These are phyloP conservation scores for Merops nubicus DNA, from an alignment of 2,113 vertebrate genomes.

Conservation along the genomic window DNA sequence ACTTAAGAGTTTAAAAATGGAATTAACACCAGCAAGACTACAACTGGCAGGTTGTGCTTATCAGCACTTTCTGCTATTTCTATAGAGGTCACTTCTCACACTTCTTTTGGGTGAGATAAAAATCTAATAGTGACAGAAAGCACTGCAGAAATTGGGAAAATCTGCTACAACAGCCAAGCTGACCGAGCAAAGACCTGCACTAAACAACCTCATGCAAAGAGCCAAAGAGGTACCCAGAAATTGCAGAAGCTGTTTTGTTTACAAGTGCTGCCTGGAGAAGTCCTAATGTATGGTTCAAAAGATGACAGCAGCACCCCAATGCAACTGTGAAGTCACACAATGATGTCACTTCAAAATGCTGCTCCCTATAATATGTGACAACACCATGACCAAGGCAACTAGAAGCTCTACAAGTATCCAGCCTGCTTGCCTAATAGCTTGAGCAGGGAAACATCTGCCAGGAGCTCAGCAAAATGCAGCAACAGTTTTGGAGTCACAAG, in stretches of 20 bases:
- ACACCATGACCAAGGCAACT: not conserved
- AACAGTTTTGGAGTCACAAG: not conserved
- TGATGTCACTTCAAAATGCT: not conserved
- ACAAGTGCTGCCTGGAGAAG: not conserved
- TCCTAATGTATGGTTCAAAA: not conserved
- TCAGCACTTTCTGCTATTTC: not conserved
- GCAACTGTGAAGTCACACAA: not conserved
- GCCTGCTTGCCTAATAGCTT: not conserved
- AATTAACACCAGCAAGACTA: not conserved
- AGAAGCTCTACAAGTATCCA: not conserved
- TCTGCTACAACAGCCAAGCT: not conserved
- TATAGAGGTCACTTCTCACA: not conserved
- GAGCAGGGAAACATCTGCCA: not conserved
- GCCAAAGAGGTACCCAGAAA: not conserved
- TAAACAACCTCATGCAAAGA: not conserved
- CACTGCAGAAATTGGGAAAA: not conserved
- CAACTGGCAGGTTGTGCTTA: not conserved
- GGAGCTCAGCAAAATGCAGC: not conserved
- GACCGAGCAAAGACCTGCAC: not conserved
- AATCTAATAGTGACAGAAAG: not conserved
- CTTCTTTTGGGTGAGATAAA: not conserved
- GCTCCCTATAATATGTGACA: not conserved
- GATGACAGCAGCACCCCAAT: not conserved
- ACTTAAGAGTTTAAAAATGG: not conserved
- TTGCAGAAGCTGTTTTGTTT: not conserved